Base-by-base conservation (phyloP, 2,113 vertebrate genomes). In the Ibidorhyncha struthersii region DNA sequence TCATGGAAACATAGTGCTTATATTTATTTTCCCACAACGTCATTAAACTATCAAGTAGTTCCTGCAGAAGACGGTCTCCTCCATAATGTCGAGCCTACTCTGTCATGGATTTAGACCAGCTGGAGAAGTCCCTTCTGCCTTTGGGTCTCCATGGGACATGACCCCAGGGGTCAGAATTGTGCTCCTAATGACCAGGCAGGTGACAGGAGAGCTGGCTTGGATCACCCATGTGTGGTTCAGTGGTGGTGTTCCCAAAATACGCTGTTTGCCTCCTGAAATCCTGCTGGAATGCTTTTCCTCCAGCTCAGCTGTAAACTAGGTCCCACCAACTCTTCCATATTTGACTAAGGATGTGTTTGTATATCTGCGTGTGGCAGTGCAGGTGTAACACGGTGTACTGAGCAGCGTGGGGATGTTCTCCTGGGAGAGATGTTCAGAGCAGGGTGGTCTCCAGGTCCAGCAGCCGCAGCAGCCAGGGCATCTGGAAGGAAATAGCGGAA, bases 361-460 rank as follows among this genome's bases (percentile, higher is more conserved):
- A 1, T 45, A 5, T n/a, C 66, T 45, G 26, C 1, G 1, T 4
- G 12, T 23, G 83, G 27, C 56, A 19, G 71, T 13, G 55, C 50
- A 16, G 67, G 4, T 16, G 14, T 30, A 15, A n/a, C 1, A 2
- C 0, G 12, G 20, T 10, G 38, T 14, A 10, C 56, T 1, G 8
- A 45, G 79, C 52, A 6, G 29, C 4, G 5, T 1, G 14, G 73
- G 26, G 65, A 36, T 14, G 40, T 49, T 49, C 6, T 23, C 59
- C 25, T 29, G 27, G 63, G 38, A 53, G 67, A 50, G 50, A 2
- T 45, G 34, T 56, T 76, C 38, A 4, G n/a, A 30, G 56, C 38
- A 14, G 38, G 21, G 21, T 40, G 13, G 21, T 62, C 63, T 82
- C 38, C 77, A 53, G 38, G 43, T 41, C 58, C 26, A 10, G 36